Conservation (phyloP, 2,113 vertebrate genomes). For the Panthera tigris region DNA sequence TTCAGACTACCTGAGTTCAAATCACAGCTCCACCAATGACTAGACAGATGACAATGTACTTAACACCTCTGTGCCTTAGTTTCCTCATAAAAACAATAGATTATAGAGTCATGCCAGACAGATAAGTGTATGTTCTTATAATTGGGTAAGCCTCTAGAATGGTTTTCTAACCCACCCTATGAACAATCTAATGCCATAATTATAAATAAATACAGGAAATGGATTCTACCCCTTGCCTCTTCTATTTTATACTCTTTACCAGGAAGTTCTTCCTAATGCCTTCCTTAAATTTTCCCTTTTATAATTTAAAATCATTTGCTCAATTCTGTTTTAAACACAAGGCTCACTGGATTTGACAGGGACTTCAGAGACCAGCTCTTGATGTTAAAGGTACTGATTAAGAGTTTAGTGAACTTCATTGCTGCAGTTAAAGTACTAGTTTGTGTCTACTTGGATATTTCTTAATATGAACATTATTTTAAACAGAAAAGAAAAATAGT, state of each 20-base stretch:
- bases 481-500: constrained; percentile 20
- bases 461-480: not conserved
- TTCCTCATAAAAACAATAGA: constrained; percentile 23
- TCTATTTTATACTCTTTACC: not conserved
- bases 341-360: constrained; percentile 9
- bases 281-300: constrained; percentile 12
- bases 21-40: not conserved
- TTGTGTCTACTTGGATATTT: not conserved
- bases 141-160: not conserved
- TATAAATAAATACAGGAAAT: constrained; percentile 8
- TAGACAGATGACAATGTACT: not conserved
- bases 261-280: not conserved
- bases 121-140: not conserved
- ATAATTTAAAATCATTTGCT: constrained; percentile 50
- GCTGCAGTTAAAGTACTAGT: not conserved
- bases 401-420: not conserved
- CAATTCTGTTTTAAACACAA: constrained; percentile 42
- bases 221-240: not conserved
- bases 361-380: not conserved
- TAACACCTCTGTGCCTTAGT: not conserved
- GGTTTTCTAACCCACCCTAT: not conserved
- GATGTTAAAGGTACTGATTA: constrained; percentile 16
- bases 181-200: constrained; percentile 5
- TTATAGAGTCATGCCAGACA: not conserved
- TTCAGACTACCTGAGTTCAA: not conserved